Base-by-base conservation (phyloP, 2,888 invertebrate species). In the Pyrrhia umbra region DNA sequence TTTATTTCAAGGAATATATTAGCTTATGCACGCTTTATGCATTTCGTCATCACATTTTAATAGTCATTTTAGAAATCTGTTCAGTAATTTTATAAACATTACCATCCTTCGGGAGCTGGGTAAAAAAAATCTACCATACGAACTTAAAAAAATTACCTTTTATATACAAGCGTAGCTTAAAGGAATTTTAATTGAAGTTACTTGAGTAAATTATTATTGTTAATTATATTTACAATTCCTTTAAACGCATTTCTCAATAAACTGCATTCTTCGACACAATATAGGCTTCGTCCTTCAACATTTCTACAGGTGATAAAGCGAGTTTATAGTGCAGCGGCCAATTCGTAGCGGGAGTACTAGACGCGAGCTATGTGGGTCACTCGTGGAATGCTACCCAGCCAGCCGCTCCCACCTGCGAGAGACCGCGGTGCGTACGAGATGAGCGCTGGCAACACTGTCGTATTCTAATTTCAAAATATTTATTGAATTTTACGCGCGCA, bases 331-430 rank as follows among this genome's bases (percentile, higher is more conserved):
- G n/a, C 54, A 56, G 60, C 27, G 71, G 52, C 80, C 86, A 85
- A 72, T 79, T 34, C 67, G 9, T 47, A 43, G n/a, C 69, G 76
- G 63, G 66, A 66, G 75, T 69, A 84, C 82, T 80, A 69, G 63
- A 52, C 59, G 54, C 73, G 81, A 84, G 83, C 85, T 89, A 94
- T 93, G 93, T 94, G 91, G 94, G 94, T 94, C 94, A 94, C 81
- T 75, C 78, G 84, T 87, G 90, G 94, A 94, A 94, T 94, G 94
- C 90, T 86, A 91, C 88, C 85, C 79, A 80, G 89, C 92, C 84
- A 86, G 94, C 93, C 92, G 91, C 92, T 89, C 93, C 92, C 91
- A 91, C 92, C 90, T 90, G 88, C 85, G 82, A 76, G 77, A 83
- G 66, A 37, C 57, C 39, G 62, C 60, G 65, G 75, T 80, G 79